Percentiles rank a stretch among this genome's conserved stretches.
phyloP scores from a whole-genome alignment of 2,797 vertebrate genomes.

The Rhinatrema bivittatum region DNA sequence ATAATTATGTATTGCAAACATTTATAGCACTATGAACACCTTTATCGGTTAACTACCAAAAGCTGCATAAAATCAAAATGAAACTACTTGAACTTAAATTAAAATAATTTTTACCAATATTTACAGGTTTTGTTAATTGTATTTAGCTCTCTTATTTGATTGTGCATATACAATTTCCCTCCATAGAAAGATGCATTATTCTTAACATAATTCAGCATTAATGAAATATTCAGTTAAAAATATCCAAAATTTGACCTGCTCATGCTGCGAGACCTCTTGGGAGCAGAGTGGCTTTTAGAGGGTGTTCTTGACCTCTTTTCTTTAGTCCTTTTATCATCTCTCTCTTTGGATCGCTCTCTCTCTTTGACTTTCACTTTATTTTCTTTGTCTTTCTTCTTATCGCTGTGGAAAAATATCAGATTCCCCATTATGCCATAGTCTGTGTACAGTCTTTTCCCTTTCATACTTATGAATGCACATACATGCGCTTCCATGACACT shows the following conservation, averaged over 20 bases:
- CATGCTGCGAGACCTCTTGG: constrained; percentile 63
- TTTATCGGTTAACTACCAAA: too few relatives aligned
- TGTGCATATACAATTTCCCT: too few relatives aligned
- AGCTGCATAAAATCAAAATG: too few relatives aligned
- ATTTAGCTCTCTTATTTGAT: too few relatives aligned
- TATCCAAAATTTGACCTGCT: constrained; percentile 63
- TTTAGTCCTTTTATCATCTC: constrained; percentile 63
- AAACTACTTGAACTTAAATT: too few relatives aligned
- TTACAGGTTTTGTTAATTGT: too few relatives aligned
- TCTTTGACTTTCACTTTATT: constrained; percentile 56
- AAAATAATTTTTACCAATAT: too few relatives aligned
- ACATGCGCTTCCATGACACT: too few relatives aligned
- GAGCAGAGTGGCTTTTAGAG: constrained; percentile 61
- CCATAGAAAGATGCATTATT: too few relatives aligned
- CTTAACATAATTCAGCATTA: constrained; percentile 3
- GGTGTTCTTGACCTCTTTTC: constrained; percentile 66
- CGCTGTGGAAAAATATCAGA: constrained; percentile 59
- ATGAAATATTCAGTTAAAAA: background rate
- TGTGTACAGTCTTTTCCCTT: constrained; percentile 1
- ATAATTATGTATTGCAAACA: too few relatives aligned
- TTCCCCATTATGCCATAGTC: constrained; percentile 12
- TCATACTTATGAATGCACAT: background rate
- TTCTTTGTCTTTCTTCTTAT: constrained; percentile 64
- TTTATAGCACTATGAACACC: too few relatives aligned
- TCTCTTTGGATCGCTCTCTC: constrained; percentile 47